Percentiles rank a stretch among this genome's conserved stretches.
phyloP scores from a whole-genome alignment of 1,140 invertebrate species.

The Penaeus japonicus region DNA sequence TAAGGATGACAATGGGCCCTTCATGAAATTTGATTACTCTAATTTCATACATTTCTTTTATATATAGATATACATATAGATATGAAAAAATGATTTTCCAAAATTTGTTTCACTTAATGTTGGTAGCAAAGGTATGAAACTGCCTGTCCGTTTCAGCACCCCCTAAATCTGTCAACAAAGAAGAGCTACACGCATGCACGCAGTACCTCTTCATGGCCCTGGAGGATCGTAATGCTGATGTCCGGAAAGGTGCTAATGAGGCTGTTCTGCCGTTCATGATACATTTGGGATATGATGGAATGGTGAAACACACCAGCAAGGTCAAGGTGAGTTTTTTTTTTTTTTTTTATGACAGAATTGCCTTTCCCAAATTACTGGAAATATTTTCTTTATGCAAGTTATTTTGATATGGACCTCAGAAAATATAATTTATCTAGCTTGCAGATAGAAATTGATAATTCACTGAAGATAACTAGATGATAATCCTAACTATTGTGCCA shows the following conservation, averaged over 20 bases:
- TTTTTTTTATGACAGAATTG: slow-evolving; percentile 42
- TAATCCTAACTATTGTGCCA: no score
- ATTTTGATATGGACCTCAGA: no score
- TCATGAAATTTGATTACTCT: no score
- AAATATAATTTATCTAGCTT: no score
- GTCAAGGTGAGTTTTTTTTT: slow-evolving; percentile 72
- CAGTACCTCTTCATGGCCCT: slow-evolving; percentile 82
- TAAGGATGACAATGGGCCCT: no score
- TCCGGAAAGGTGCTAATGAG: slow-evolving; percentile 88
- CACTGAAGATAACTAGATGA: no score
- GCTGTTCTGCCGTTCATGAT: slow-evolving; percentile 92
- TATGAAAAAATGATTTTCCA: neutral
- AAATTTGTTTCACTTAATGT: neutral
- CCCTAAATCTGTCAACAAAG: slow-evolving; percentile 66
- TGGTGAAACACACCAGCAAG: slow-evolving; percentile 81
- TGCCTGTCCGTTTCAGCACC: slow-evolving; percentile 41
- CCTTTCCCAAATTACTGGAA: neutral
- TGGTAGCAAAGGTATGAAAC: neutral
- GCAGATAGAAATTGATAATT: no score
- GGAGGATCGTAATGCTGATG: slow-evolving; percentile 90
- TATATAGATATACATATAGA: no score
- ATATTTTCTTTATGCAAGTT: no score
- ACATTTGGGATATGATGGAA: slow-evolving; percentile 84
- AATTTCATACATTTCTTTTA: no score
- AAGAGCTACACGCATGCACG: slow-evolving; percentile 81